Conservation (phyloP, 2,797 vertebrate genomes). For the Sebastes goodei region DNA sequence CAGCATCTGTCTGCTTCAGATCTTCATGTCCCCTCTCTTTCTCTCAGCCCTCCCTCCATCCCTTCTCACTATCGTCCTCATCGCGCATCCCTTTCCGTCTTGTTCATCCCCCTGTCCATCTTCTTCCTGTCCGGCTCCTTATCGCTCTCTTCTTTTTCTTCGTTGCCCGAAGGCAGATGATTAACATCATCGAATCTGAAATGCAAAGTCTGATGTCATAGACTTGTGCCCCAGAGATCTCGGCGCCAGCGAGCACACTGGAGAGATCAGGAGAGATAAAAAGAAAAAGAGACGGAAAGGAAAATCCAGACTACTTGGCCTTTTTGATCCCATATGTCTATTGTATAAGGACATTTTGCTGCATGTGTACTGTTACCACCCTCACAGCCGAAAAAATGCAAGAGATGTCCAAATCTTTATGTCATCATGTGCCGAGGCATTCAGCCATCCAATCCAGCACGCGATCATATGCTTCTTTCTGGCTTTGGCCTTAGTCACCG, state of each 20-base stretch:
- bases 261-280: slow-evolving; percentile 30
- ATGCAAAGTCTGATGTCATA: slow-evolving; percentile 75
- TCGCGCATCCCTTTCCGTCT: slow-evolving; percentile 21
- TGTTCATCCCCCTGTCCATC: slow-evolving; percentile 49
- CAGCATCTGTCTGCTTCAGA: slow-evolving; percentile 71
- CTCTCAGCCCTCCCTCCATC: slow-evolving; percentile 15
- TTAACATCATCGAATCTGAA: slow-evolving; percentile 77
- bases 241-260: slow-evolving; percentile 22
- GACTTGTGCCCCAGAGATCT: slow-evolving; percentile 52
- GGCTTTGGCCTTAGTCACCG: not conserved
- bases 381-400: not conserved
- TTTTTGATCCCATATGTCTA: not conserved
- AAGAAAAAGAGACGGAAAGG: slow-evolving; percentile 6
- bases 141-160: slow-evolving; percentile 20
- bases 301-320: slow-evolving; percentile 22
- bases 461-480: slow-evolving; percentile 18
- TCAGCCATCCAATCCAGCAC: not conserved
- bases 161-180: slow-evolving; percentile 70
- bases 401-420: not conserved
- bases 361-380: not conserved
- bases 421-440: not conserved
- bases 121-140: slow-evolving; percentile 23
- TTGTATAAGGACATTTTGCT: not conserved
- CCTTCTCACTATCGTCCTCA: slow-evolving; percentile 28
- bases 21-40: slow-evolving; percentile 31